Conservation (phyloP, 2,113 vertebrate species). For the Rhabdornis inornatus region DNA sequence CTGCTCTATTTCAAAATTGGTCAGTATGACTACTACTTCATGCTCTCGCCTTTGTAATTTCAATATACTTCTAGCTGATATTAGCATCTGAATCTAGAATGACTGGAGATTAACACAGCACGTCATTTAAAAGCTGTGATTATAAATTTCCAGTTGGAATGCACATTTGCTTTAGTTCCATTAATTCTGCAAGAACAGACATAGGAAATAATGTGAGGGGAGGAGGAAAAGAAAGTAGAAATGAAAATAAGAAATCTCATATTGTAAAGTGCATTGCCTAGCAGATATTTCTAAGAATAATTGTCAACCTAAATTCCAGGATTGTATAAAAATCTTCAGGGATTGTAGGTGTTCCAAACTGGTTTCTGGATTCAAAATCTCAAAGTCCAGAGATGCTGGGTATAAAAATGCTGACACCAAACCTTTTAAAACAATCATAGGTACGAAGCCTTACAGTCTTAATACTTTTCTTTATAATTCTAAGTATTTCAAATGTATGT, state of each 20-base stretch:
- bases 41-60: background rate
- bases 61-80: background rate
- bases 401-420: background rate
- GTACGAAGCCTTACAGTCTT: background rate
- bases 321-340: background rate
- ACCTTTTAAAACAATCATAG: background rate
- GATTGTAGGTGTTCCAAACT: background rate
- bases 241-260: background rate
- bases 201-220: background rate
- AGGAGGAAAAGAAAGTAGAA: background rate
- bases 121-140: background rate
- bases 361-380: background rate
- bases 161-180: background rate
- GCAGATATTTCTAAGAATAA: background rate
- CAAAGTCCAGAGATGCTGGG: background rate
- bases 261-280: background rate
- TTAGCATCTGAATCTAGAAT: background rate
- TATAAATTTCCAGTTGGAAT: background rate
- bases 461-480: background rate
- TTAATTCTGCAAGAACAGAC: background rate
- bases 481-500: background rate
- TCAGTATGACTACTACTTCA: background rate
- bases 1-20: background rate
- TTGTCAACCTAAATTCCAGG: background rate
- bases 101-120: background rate